Conservation (phyloP, 2,113 vertebrate species). For the Accipiter cooperii region DNA sequence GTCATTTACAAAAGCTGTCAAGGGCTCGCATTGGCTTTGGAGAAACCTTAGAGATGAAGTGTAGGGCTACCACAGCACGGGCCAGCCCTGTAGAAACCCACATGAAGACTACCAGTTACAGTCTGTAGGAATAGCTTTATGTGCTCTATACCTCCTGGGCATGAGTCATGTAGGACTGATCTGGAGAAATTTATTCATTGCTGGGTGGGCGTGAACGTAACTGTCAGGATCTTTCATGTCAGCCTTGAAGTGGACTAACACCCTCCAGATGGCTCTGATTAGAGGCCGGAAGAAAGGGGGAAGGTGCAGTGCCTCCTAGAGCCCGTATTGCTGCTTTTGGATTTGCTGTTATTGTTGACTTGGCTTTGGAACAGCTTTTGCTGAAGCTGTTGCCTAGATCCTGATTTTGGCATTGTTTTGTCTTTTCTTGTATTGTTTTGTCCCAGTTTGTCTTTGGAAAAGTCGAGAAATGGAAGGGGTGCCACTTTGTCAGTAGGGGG, state of each 20-base stretch:
- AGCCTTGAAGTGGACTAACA: neutral
- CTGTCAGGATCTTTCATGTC: neutral
- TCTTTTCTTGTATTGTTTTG: neutral
- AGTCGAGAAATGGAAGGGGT: neutral
- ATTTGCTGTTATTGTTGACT: neutral
- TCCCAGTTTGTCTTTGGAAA: neutral
- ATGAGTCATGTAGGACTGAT: accelerated
- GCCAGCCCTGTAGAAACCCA: neutral
- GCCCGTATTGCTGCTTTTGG: neutral
- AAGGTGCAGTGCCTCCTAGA: neutral
- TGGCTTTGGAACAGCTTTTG: neutral
- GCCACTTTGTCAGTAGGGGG: neutral
- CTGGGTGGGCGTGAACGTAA: neutral
- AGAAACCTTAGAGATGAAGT: neutral
- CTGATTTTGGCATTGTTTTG: neutral
- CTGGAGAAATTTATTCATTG: neutral
- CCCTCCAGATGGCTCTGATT: neutral
- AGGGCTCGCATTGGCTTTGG: neutral
- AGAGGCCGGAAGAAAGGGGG: neutral
- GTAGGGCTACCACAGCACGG: too few relatives aligned
- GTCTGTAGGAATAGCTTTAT: neutral
- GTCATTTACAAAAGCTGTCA: neutral
- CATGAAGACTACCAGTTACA: neutral
- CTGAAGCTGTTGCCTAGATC: neutral
- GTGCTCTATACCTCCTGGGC: neutral